phyloP scores from a whole-genome alignment of 2,888 invertebrate genomes.

The Tipula confusa region DNA sequence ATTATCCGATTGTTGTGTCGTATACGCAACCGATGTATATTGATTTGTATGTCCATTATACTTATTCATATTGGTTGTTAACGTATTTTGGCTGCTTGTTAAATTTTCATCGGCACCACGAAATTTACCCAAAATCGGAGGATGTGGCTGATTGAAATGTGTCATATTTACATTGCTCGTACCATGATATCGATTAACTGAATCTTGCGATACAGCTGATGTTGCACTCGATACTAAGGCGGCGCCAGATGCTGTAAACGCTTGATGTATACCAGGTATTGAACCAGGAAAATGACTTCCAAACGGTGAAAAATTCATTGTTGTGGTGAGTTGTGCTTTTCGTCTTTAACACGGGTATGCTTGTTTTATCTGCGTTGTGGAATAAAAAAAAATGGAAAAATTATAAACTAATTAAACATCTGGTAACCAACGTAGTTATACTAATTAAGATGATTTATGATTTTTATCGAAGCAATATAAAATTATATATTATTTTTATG shows the following conservation, averaged over 20 bases:
- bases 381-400: not conserved
- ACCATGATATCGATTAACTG: slow-evolving; percentile 45
- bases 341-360: not conserved
- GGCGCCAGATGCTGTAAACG: slow-evolving; percentile 59
- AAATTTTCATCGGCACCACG: slow-evolving; percentile 50
- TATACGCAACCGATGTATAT: slow-evolving; percentile 36
- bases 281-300: slow-evolving; percentile 73
- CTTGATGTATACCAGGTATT: slow-evolving; percentile 75
- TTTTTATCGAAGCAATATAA: not conserved
- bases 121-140: slow-evolving; percentile 59
- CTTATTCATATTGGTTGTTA: slow-evolving; percentile 53
- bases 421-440: not conserved
- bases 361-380: not conserved
- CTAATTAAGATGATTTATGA: slow-evolving; percentile 3
- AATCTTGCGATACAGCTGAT: slow-evolving; percentile 42
- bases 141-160: slow-evolving; percentile 55
- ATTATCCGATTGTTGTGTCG: slow-evolving; percentile 34
- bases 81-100: slow-evolving; percentile 40
- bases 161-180: slow-evolving; percentile 44
- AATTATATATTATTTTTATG: not conserved
- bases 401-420: not conserved
- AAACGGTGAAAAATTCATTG: slow-evolving; percentile 84
- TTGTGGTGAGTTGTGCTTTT: slow-evolving; percentile 33
- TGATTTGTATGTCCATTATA: slow-evolving; percentile 50
- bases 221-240: slow-evolving; percentile 57